Evolutionary conservation across 2,797 vertebrate genomes (phyloP).

Genomic region (Podarcis lilfordi): DNA sequence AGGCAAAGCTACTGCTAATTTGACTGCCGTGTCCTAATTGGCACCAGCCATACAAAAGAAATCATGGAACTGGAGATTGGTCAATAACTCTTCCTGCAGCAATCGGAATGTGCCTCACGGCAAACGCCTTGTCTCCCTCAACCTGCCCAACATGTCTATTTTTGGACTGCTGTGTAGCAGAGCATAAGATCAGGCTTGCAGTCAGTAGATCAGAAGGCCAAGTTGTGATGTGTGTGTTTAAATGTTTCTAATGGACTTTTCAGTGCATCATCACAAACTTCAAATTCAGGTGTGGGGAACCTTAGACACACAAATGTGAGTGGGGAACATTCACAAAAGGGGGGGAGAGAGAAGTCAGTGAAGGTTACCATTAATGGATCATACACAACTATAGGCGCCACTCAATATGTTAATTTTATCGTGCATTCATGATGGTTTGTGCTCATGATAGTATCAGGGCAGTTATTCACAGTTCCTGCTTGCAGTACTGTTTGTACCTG

Average conservation of each 20-base stretch:
- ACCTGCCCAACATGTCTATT: background rate
- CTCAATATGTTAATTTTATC: too few relatives aligned
- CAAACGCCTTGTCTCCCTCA: background rate
- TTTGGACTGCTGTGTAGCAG: background rate
- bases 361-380: too few relatives aligned
- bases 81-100: background rate
- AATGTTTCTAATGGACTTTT: background rate
- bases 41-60: background rate
- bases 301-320: too few relatives aligned
- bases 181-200: background rate
- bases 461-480: too few relatives aligned
- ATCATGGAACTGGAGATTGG: background rate
- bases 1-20: background rate
- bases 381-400: too few relatives aligned
- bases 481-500: too few relatives aligned
- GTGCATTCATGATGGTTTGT: too few relatives aligned
- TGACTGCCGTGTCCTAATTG: too few relatives aligned
- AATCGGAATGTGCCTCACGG: background rate
- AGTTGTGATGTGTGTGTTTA: background rate
- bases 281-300: too few relatives aligned
- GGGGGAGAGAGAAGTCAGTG: too few relatives aligned
- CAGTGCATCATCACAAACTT: background rate
- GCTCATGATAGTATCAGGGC: too few relatives aligned
- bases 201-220: background rate
- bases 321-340: too few relatives aligned